Conservation (phyloP, 2,113 vertebrate genomes). For the Trichomycterus rosablanca region DNA sequence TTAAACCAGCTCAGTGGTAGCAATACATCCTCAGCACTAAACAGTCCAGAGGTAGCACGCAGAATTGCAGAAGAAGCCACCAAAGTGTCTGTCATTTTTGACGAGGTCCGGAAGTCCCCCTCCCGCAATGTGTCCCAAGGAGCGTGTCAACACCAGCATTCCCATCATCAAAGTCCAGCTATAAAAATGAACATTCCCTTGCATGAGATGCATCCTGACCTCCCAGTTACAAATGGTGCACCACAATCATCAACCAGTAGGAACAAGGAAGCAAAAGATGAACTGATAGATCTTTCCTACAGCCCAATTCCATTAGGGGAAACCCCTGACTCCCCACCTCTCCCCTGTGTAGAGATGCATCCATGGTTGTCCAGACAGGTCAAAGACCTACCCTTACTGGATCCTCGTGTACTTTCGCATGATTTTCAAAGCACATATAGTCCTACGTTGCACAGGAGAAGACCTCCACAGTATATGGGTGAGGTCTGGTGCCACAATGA, state of each 20-base stretch:
- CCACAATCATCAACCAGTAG: slow-evolving; percentile 36
- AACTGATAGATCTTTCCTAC: not conserved
- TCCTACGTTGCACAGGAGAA: slow-evolving; percentile 63
- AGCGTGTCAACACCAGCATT: slow-evolving; percentile 18
- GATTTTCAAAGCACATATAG: slow-evolving; percentile 56
- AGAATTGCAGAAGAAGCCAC: slow-evolving; percentile 59
- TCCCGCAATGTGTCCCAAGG: slow-evolving; percentile 51
- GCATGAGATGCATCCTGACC: slow-evolving; percentile 53
- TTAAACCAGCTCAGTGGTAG: slow-evolving; percentile 68
- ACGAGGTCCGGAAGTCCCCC: slow-evolving; percentile 51
- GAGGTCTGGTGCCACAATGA: slow-evolving; percentile 41
- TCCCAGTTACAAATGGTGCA: slow-evolving; percentile 43
- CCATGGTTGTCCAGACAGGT: slow-evolving; percentile 56
- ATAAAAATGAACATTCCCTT: slow-evolving; percentile 73
- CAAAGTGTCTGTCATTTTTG: slow-evolving; percentile 57
- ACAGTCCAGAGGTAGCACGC: slow-evolving; percentile 58
- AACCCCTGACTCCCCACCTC: slow-evolving; percentile 51
- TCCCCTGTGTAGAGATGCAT: slow-evolving; percentile 53
- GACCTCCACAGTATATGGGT: slow-evolving; percentile 61
- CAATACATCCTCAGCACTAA: slow-evolving; percentile 54
- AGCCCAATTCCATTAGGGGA: slow-evolving; percentile 19
- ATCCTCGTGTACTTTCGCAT: slow-evolving; percentile 57
- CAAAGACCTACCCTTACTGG: slow-evolving; percentile 63
- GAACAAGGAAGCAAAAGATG: slow-evolving; percentile 9
- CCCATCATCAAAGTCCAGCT: slow-evolving; percentile 48